These are phyloP conservation scores for Brachyhypopomus occidentalis DNA, from an alignment of 2,113 vertebrate species.

Conservation along the genomic window DNA sequence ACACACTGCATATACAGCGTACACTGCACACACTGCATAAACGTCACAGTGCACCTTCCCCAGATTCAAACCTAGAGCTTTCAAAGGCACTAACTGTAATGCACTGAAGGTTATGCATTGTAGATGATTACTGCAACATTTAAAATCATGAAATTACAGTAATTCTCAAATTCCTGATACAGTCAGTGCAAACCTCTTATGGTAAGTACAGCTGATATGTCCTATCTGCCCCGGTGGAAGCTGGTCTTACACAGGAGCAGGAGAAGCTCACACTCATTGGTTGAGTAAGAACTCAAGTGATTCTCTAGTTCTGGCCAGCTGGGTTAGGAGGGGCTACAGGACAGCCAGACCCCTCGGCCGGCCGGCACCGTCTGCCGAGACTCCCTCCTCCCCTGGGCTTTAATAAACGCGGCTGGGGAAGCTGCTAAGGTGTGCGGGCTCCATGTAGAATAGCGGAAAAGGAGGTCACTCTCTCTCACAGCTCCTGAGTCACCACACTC, in stretches of 20 bases:
- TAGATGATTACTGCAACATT: not conserved
- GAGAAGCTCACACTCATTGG: constrained; percentile 2
- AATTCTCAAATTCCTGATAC: too few relatives aligned
- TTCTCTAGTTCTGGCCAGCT: constrained; percentile 10
- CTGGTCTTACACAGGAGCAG: not conserved
- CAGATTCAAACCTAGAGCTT: not conserved
- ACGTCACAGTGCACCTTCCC: too few relatives aligned
- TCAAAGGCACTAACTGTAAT: not conserved
- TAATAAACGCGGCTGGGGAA: constrained; percentile 53
- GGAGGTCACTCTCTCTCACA: constrained; percentile 51
- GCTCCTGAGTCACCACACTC: constrained; percentile 43
- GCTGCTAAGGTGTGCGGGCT: constrained; percentile 49
- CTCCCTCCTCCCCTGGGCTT: constrained; percentile 37
- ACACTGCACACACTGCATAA: not conserved
- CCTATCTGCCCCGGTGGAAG: not conserved
- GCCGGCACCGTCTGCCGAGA: not conserved
- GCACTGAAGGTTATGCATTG: not conserved
- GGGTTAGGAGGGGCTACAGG: constrained; percentile 20
- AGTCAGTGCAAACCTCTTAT: not conserved
- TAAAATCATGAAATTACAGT: too few relatives aligned
- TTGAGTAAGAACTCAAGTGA: constrained; percentile 17
- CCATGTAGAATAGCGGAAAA: constrained; percentile 46
- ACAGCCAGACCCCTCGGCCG: constrained; percentile 21
- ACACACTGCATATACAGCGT: too few relatives aligned
- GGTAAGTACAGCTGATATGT: not conserved